These are phyloP conservation scores for Octodonta nipae DNA, from an alignment of 2,888 invertebrate genomes.

Conservation along the genomic window DNA sequence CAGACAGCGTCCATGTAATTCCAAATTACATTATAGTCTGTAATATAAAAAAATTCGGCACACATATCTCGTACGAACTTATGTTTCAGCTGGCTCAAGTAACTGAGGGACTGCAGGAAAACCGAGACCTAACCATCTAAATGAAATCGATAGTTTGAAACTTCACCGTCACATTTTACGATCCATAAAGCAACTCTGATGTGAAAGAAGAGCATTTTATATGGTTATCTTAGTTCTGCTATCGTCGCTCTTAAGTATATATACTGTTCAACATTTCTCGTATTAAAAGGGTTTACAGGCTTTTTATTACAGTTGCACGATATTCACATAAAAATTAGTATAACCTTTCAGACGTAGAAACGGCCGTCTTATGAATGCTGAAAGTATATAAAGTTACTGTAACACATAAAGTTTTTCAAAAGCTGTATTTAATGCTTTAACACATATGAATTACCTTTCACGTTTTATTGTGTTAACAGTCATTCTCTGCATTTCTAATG, in stretches of 20 bases:
- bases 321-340: conserved; percentile 13
- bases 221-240: conserved; percentile 20
- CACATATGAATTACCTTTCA: too few species aligned
- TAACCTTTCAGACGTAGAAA: conserved; percentile 8
- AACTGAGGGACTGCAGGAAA: conserved; percentile 13
- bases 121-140: conserved; percentile 14
- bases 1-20: too few species aligned
- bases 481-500: too few species aligned
- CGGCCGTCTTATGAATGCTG: too few species aligned
- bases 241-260: conserved; percentile 16
- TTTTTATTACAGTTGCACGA: conserved; percentile 14
- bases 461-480: too few species aligned
- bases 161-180: conserved; percentile 29
- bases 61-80: conserved; percentile 7
- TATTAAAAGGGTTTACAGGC: conserved; percentile 14
- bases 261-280: conserved; percentile 12
- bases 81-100: conserved; percentile 11
- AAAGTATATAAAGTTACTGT: too few species aligned
- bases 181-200: conserved; percentile 28
- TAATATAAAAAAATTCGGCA: conserved; percentile 5
- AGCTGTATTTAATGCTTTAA: too few species aligned
- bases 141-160: conserved; percentile 30
- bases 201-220: conserved; percentile 25
- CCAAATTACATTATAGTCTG: neutral
- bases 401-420: too few species aligned